A percentile compares a stretch with the other conserved stretches of the same genome.
phyloP scores from a whole-genome alignment of 1,140 invertebrate species.

The Calephelis virginiensis region DNA sequence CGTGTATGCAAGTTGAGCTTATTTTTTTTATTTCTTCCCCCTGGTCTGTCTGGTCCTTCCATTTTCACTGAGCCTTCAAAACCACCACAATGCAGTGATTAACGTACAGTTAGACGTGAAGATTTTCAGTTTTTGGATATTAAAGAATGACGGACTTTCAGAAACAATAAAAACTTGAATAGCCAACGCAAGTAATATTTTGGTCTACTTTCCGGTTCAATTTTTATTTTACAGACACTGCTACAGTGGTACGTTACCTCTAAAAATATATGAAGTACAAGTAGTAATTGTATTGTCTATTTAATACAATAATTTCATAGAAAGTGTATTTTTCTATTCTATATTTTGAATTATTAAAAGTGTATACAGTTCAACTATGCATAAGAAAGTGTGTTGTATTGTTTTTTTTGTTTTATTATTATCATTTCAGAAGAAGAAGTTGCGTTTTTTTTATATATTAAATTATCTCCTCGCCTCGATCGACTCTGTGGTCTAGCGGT shows the following conservation, averaged over 20 bases:
- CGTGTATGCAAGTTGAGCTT: constrained; percentile 61
- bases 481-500: no score
- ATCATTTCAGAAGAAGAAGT: no score
- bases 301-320: no score
- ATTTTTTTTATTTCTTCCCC: constrained; percentile 68
- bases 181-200: constrained; percentile 7
- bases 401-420: no score
- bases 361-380: no score
- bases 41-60: constrained; percentile 67
- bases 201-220: constrained; percentile 2
- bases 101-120: constrained; percentile 44
- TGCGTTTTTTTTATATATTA: no score
- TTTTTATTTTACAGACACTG: background rate
- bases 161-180: constrained; percentile 19
- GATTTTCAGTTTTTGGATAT: constrained; percentile 36
- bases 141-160: constrained; percentile 14
- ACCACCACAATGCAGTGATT: constrained; percentile 60
- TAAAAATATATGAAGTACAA: background rate
- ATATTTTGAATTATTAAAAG: no score
- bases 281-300: background rate
- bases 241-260: no score
- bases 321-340: no score
- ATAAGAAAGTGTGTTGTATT: no score
- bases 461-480: no score
- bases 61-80: constrained; percentile 62